Evolutionary conservation across 2,797 vertebrate genomes (phyloP).

Genomic region (Emydoidea blandingii): DNA sequence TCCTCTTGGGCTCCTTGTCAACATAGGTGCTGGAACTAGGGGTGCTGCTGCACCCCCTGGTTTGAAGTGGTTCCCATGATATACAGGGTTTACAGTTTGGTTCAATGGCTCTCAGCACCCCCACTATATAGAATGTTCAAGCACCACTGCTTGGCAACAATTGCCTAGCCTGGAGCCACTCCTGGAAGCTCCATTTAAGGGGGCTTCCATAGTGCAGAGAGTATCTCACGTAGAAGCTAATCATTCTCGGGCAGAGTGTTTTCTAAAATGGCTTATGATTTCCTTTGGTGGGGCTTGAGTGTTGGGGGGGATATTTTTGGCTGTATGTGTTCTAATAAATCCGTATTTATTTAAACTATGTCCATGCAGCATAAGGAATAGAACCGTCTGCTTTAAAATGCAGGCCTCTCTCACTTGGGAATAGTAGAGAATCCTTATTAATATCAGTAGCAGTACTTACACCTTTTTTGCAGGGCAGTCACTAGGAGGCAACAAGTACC

Average conservation of each 20-base stretch:
- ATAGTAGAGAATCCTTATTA: not conserved
- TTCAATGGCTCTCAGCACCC: too few relatives aligned
- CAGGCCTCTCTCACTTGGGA: not conserved
- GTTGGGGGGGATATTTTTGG: not conserved
- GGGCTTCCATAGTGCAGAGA: not conserved
- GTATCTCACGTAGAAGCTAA: not conserved
- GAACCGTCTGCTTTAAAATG: not conserved
- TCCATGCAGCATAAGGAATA: not conserved
- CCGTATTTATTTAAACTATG: not conserved
- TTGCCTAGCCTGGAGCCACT: not conserved
- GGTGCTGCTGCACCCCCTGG: too few relatives aligned
- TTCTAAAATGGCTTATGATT: not conserved
- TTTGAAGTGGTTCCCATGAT: too few relatives aligned
- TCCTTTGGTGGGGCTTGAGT: not conserved
- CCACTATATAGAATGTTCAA: too few relatives aligned
- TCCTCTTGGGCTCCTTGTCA: not conserved
- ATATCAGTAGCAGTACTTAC: not conserved
- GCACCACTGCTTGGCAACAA: not conserved
- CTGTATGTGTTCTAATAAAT: not conserved
- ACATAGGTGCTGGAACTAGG: too few relatives aligned
- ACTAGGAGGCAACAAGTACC: not conserved
- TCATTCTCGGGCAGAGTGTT: not conserved
- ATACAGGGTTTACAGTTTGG: too few relatives aligned
- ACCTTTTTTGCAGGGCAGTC: not conserved
- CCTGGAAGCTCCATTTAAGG: not conserved